Evolutionary conservation across 2,113 vertebrate species (phyloP), one percentile per base, ranked within the genome.

Genomic region (Microcebus griseorufus): DNA sequence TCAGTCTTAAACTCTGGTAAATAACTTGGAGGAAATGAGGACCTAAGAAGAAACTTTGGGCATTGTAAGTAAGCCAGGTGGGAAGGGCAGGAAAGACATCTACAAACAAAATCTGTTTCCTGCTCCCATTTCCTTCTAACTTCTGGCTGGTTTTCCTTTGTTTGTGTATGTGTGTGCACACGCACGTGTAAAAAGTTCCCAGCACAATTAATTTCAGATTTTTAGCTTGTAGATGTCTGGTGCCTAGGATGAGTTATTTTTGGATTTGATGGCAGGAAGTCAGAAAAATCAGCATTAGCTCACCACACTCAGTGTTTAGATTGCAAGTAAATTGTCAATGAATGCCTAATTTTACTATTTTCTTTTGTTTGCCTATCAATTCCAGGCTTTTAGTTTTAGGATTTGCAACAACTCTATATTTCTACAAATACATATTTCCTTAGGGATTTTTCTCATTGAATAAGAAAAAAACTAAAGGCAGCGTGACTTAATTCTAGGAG

Each of bases 21-120:
- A 95, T 94, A 94, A 75, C 64, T 62, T 86, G 67, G 42, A 53
- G 81, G 53, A 90, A 94, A 60, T 81, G 34, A 94, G 37, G 51
- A 45, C 23, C 29, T 34, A 80, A 88, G 16, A 86, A 75, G 69
- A 91, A 76, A 86, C 13, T 45, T 95, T 55, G 65, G 89, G 42
- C 55, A 42, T 39, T 81, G 58, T 53, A 84, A 93, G 62, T 90
- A 82, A 95, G 85, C 72, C 51, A 85, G 22, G 29, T 80, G 79
- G n/a, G 42, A 88, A 72, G 60, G 45, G 27, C 16, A 93, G 42
- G 32, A 86, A 88, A 64, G 48, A 48, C 9, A n/a, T 88, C 20
- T 67, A 48, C 37, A 95, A 88, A 82, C n/a, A 97, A 60, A 58
- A 67, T 65, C 25, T 89, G 51, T 90, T 90, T 93, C 67, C 34